Percentiles rank a stretch among this genome's conserved stretches.
Evolutionary conservation across 2,888 invertebrate species (phyloP).

Genomic region (Drosophila emarginata): DNA sequence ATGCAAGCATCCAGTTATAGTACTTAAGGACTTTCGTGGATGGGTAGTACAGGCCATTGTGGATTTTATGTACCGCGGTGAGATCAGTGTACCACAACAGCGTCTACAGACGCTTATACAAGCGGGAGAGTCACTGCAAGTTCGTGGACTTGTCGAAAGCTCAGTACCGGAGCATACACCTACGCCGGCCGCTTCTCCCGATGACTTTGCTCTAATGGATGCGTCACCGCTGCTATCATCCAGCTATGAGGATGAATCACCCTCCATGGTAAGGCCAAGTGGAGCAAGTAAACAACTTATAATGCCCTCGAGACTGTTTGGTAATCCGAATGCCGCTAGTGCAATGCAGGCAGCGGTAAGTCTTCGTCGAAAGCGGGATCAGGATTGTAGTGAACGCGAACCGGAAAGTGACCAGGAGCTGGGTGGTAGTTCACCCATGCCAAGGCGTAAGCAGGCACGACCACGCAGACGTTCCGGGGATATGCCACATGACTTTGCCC

Average conservation of each 20-base stretch:
- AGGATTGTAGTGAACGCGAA: constrained; percentile 78
- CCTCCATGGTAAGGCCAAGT: constrained; percentile 80
- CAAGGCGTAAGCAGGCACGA: constrained; percentile 92
- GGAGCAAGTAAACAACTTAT: constrained; percentile 76
- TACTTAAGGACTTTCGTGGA: constrained; percentile 93
- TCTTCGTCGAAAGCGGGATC: constrained; percentile 72
- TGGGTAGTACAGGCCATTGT: constrained; percentile 95
- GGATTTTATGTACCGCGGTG: constrained; percentile 97
- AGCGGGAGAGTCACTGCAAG: constrained; percentile 93
- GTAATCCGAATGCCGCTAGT: constrained; percentile 60
- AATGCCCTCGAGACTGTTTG: constrained; percentile 81
- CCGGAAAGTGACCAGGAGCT: constrained; percentile 77
- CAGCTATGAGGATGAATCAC: constrained; percentile 83
- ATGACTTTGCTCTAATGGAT: constrained; percentile 80
- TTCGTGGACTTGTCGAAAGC: constrained; percentile 89
- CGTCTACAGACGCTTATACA: constrained; percentile 92
- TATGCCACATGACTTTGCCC: constrained; percentile 80
- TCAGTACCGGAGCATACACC: constrained; percentile 83
- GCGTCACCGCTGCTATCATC: constrained; percentile 79
- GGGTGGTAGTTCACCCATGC: constrained; percentile 88
- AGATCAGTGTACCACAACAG: constrained; percentile 93
- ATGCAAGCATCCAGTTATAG: constrained; percentile 96
- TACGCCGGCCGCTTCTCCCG: constrained; percentile 81
- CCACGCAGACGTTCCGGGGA: constrained; percentile 93
- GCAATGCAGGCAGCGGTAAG: constrained; percentile 61